phyloP scores from a whole-genome alignment of 2,888 invertebrate genomes.

The Lacanobia oleracea region DNA sequence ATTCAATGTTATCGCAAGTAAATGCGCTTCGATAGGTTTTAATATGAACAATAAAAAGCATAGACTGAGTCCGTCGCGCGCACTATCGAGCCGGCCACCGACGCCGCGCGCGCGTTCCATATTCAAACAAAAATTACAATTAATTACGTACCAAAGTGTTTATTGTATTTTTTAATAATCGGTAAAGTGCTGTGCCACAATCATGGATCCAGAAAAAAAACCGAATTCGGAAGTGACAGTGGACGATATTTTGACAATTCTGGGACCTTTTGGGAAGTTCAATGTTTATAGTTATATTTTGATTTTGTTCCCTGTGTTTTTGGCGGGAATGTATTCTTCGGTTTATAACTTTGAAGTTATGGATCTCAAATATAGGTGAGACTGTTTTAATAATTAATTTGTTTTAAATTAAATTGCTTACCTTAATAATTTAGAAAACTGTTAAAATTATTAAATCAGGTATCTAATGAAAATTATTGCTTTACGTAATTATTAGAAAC shows the following conservation, averaged over 20 bases:
- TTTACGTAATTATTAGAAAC: background rate
- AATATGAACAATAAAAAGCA: slow-evolving; percentile 82
- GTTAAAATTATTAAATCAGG: too few relatives aligned
- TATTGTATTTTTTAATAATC: slow-evolving; percentile 35
- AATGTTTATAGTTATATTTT: slow-evolving; percentile 82
- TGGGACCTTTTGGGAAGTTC: slow-evolving; percentile 85
- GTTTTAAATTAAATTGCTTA: background rate
- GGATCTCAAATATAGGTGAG: slow-evolving; percentile 86
- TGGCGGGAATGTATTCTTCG: slow-evolving; percentile 86
- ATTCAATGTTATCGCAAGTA: slow-evolving; percentile 63
- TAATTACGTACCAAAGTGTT: slow-evolving; percentile 59
- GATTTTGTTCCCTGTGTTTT: slow-evolving; percentile 84
- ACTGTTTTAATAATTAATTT: slow-evolving; percentile 5
- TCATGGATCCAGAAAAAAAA: slow-evolving; percentile 86
- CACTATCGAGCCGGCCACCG: slow-evolving; percentile 78
- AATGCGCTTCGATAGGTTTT: slow-evolving; percentile 68
- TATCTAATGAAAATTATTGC: too few relatives aligned
- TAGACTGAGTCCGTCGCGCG: slow-evolving; percentile 71
- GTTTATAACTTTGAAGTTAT: slow-evolving; percentile 88
- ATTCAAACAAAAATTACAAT: slow-evolving; percentile 61
- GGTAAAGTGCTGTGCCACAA: slow-evolving; percentile 56
- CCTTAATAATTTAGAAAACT: too few relatives aligned
- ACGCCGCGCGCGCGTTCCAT: slow-evolving; percentile 71
- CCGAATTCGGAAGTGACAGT: slow-evolving; percentile 81
- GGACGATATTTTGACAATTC: slow-evolving; percentile 83